Conservation (phyloP, 2,113 vertebrate species). For the Tor tambroides region DNA sequence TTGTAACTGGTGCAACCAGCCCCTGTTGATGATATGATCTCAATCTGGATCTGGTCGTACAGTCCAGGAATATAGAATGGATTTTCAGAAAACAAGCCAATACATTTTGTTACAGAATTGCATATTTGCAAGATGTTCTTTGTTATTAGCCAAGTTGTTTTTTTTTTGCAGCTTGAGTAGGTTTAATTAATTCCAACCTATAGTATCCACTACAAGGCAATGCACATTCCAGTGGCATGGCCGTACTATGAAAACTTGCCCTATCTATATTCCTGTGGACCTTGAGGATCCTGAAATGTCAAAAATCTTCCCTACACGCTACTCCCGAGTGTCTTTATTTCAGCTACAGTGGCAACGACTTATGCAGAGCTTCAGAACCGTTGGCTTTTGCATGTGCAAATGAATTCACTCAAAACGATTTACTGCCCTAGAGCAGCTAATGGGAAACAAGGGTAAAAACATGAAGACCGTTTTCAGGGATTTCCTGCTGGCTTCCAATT, state of each 20-base stretch:
- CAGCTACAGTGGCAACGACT: background rate
- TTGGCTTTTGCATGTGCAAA: conserved; percentile 60
- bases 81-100: background rate
- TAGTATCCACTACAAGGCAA: background rate
- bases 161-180: background rate
- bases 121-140: background rate
- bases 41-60: background rate
- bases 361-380: conserved; percentile 18
- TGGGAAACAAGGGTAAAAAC: conserved; percentile 66
- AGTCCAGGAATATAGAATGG: background rate
- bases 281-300: background rate
- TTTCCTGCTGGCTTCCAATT: conserved; percentile 74
- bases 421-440: conserved; percentile 39
- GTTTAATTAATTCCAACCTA: background rate
- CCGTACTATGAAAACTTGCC: background rate
- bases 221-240: background rate
- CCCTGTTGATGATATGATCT: background rate
- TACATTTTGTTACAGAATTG: background rate
- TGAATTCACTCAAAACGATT: conserved; percentile 67
- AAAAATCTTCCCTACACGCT: background rate
- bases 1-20: background rate
- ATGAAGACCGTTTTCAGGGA: conserved; percentile 62
- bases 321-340: conserved; percentile 17
- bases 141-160: background rate
- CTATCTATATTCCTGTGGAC: background rate